Conservation (phyloP, 1,140 invertebrate genomes). For the Drosophila orosa region DNA sequence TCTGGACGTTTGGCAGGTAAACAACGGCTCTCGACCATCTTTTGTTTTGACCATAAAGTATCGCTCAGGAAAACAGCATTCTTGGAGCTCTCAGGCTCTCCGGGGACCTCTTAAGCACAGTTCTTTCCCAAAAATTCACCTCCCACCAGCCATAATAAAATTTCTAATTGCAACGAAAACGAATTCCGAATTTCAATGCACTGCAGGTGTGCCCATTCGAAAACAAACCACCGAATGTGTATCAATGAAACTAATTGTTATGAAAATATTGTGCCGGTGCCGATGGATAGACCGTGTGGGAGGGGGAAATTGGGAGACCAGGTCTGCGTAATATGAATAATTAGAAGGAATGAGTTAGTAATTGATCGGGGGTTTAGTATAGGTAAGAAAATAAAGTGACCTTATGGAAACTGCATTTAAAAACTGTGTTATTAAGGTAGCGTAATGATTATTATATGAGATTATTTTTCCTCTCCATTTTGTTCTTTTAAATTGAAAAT, state of each 20-base stretch:
- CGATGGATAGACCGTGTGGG: conserved; percentile 53
- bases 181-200: conserved; percentile 64
- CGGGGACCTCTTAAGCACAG: conserved; percentile 32
- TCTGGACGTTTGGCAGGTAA: conserved; percentile 58
- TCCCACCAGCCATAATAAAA: conserved; percentile 49
- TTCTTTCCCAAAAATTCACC: conserved; percentile 7
- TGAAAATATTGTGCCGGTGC: conserved; percentile 67
- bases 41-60: conserved; percentile 73
- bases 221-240: conserved; percentile 51
- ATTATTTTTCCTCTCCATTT: too few species aligned
- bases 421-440: too few species aligned
- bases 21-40: conserved; percentile 59
- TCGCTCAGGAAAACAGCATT: conserved; percentile 60
- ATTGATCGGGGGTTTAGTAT: background rate
- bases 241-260: conserved; percentile 74
- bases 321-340: conserved; percentile 4
- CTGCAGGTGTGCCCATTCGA: conserved; percentile 57
- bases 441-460: too few species aligned
- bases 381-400: background rate
- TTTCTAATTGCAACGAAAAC: conserved; percentile 80
- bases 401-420: background rate
- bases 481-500: too few species aligned
- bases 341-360: conserved; percentile 16
- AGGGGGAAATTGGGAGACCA: background rate
- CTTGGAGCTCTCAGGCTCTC: conserved; percentile 14